Percentiles rank a stretch among this genome's conserved stretches.
Conservation (phyloP, 1,140 invertebrate genomes). For the Brachionus koreanus region DNA sequence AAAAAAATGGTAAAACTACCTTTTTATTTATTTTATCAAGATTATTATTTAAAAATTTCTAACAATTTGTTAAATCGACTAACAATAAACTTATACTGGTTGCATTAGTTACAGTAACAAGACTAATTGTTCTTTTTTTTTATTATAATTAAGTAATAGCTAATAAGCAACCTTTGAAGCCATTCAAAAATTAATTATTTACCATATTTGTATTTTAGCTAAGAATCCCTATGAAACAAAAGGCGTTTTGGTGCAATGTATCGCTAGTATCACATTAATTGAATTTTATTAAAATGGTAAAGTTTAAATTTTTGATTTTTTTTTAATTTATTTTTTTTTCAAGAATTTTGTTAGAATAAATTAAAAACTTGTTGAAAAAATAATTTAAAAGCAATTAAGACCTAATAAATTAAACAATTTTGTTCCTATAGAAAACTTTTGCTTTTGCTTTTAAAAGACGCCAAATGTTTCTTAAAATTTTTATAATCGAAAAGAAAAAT, state of each 20-base stretch:
- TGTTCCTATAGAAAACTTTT: neutral
- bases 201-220: neutral
- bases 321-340: neutral
- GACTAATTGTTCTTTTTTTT: neutral
- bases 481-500: too few relatives aligned
- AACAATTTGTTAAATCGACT: neutral
- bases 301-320: neutral
- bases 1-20: neutral
- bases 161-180: conserved; percentile 18
- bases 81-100: conserved; percentile 1
- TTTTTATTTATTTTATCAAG: neutral
- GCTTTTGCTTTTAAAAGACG: neutral
- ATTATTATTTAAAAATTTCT: neutral
- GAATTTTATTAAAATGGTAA: neutral
- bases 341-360: neutral
- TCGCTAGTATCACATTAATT: neutral
- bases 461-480: neutral
- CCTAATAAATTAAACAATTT: neutral
- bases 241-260: too few relatives aligned
- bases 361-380: neutral
- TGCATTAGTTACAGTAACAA: conserved; percentile 35
- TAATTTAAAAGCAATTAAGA: neutral
- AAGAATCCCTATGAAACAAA: neutral
- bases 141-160: conserved; percentile 36
- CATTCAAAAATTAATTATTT: neutral